Conservation (phyloP, 2,113 vertebrate genomes). For the Tyrannus savana region DNA sequence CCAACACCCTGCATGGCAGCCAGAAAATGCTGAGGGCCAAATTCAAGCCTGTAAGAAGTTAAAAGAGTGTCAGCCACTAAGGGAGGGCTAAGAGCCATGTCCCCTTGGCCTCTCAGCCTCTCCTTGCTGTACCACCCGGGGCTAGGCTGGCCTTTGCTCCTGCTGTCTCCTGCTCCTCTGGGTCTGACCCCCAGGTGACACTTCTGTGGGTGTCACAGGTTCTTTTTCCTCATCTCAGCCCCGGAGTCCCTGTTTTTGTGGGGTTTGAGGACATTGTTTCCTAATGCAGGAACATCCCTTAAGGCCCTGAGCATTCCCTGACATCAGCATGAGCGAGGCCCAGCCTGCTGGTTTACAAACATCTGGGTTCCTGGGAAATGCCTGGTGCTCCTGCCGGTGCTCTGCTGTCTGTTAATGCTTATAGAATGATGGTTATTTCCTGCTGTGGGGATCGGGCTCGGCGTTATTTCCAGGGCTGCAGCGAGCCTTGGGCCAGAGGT, state of each 20-base stretch:
- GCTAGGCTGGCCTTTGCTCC: not conserved
- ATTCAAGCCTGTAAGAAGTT: not conserved
- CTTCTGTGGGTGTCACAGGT: rapidly evolving
- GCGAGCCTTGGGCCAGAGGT: not conserved
- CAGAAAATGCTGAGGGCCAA: not conserved
- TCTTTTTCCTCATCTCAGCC: not conserved
- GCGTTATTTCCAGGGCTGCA: conserved; percentile 19
- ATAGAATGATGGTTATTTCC: conserved; percentile 7
- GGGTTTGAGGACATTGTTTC: not conserved
- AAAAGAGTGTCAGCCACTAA: not conserved
- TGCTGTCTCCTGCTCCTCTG: rapidly evolving
- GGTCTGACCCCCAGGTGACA: not conserved
- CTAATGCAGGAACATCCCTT: not conserved
- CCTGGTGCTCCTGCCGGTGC: not conserved
- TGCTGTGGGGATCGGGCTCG: not conserved
- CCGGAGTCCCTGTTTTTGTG: not conserved
- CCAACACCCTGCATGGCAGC: not conserved
- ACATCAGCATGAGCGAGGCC: not conserved
- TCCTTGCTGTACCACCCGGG: not conserved
- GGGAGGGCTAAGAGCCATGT: not conserved
- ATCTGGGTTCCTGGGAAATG: conserved; percentile 26
- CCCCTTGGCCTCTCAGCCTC: not conserved
- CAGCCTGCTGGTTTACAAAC: not conserved
- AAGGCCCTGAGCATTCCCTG: not conserved
- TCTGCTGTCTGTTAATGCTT: not conserved